Conservation (phyloP, 2,797 vertebrate genomes). For the Champsocephalus gunnari region DNA sequence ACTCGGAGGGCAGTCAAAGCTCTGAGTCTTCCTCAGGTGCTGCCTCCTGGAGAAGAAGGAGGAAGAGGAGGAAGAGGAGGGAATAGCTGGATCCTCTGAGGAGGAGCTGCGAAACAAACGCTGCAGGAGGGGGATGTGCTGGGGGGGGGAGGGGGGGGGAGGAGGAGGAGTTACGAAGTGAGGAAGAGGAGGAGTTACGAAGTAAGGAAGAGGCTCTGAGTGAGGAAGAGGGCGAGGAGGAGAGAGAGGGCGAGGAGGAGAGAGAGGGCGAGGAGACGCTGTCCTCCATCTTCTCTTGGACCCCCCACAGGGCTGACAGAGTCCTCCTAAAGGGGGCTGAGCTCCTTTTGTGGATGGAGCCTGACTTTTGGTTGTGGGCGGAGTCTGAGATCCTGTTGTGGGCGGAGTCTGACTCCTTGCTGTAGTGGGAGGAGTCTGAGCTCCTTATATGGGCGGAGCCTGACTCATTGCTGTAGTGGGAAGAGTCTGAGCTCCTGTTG, state of each 20-base stretch:
- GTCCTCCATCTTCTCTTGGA: conserved; percentile 51
- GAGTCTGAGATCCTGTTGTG: conserved; percentile 73
- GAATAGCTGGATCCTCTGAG: conserved; percentile 70
- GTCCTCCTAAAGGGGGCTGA: conserved; percentile 47
- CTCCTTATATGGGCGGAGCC: conserved; percentile 54
- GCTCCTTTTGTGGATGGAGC: no score
- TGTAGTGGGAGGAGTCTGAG: no score
- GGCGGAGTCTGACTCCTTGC: no score
- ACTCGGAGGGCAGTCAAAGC: conserved; percentile 86
- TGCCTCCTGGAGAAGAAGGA: conserved; percentile 66
- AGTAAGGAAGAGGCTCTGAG: neutral
- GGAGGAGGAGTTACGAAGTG: conserved; percentile 38
- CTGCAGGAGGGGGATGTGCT: conserved; percentile 60
- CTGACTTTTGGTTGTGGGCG: conserved; percentile 16
- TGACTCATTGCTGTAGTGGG: no score
- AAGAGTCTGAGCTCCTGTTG: no score
- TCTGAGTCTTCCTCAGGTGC: conserved; percentile 90
- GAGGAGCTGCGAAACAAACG: conserved; percentile 73
- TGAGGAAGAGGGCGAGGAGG: conserved; percentile 43
- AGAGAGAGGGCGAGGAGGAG: no score
- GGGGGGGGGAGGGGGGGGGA: conserved; percentile 46
- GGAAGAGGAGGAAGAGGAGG: conserved; percentile 23
- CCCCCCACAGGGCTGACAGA: conserved; percentile 68
- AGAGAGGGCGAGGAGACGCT: neutral
- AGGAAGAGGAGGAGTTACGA: conserved; percentile 36